A percentile compares a stretch with the other conserved stretches of the same genome.
phyloP scores from a whole-genome alignment of 2,888 invertebrate genomes.

The Tenthredo mesomela region DNA sequence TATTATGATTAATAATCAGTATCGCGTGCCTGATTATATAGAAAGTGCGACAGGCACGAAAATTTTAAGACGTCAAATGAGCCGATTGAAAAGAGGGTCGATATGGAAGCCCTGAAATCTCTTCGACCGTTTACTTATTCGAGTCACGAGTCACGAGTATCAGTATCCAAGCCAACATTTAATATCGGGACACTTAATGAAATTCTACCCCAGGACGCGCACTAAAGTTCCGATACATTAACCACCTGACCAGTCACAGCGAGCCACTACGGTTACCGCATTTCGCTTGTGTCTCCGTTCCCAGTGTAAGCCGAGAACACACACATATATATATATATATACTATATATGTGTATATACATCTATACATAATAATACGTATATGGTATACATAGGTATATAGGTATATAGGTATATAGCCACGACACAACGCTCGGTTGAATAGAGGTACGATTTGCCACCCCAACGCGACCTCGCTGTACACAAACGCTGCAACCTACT shows the following conservation, averaged over 20 bases:
- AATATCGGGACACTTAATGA: constrained; percentile 51
- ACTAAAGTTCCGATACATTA: constrained; percentile 47
- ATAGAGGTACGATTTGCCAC: constrained; percentile 43
- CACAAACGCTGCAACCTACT: constrained; percentile 42
- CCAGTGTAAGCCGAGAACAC: constrained; percentile 10
- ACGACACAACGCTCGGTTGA: constrained; percentile 26
- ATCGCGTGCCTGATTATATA: not conserved
- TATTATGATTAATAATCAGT: not conserved
- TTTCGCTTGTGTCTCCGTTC: not conserved
- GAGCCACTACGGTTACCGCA: constrained; percentile 33
- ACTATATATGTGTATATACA: not conserved
- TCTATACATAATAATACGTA: not conserved
- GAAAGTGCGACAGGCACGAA: not conserved
- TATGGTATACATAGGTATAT: not conserved
- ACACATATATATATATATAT: not conserved
- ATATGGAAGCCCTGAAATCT: constrained; percentile 29
- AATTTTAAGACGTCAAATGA: constrained; percentile 17
- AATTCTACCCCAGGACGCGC: constrained; percentile 46
- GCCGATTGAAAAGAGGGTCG: constrained; percentile 42
- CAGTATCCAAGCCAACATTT: constrained; percentile 49
- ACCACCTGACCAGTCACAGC: constrained; percentile 50
- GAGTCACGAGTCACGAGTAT: constrained; percentile 43
- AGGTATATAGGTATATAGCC: not conserved
- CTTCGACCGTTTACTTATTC: constrained; percentile 35
- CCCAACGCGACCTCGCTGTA: constrained; percentile 25